Evolutionary conservation across 2,888 invertebrate species (phyloP).

Genomic region (Catocala sponsa): DNA sequence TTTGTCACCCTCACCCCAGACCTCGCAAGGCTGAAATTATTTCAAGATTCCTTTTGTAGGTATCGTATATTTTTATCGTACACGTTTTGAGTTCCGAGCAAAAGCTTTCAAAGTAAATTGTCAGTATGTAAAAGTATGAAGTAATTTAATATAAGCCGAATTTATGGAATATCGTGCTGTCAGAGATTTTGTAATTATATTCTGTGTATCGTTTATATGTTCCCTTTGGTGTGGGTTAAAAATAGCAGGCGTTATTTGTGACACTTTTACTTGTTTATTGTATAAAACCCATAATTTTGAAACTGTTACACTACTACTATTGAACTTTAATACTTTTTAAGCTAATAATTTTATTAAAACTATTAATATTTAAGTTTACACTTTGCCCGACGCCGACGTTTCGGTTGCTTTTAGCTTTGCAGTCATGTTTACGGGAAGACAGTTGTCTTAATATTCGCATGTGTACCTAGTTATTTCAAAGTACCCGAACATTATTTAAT

Average conservation of each 20-base stretch:
- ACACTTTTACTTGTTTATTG: not conserved
- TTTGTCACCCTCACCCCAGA: conserved; percentile 13
- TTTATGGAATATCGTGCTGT: conserved; percentile 26
- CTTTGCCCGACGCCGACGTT: too few species aligned
- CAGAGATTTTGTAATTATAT: conserved; percentile 25
- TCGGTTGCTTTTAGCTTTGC: too few species aligned
- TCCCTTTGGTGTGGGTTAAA: conserved; percentile 1
- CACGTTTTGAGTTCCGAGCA: conserved; percentile 26
- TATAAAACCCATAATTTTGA: too few species aligned
- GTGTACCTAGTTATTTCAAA: too few species aligned
- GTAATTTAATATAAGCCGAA: conserved; percentile 31
- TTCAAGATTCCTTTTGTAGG: conserved; percentile 35
- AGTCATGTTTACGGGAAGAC: too few species aligned
- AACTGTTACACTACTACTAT: too few species aligned
- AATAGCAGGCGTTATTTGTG: not conserved
- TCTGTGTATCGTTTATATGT: conserved; percentile 14
- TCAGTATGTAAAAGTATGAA: conserved; percentile 15
- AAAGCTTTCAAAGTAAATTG: conserved; percentile 46
- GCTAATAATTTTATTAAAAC: too few species aligned
- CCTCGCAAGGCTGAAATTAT: conserved; percentile 26
- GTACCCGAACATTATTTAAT: too few species aligned
- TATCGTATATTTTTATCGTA: conserved; percentile 32
- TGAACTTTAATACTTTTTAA: too few species aligned
- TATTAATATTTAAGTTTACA: too few species aligned
- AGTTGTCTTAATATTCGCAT: too few species aligned